These are phyloP conservation scores for Morelia viridis DNA, from an alignment of 2,797 vertebrate species.

Conservation along the genomic window DNA sequence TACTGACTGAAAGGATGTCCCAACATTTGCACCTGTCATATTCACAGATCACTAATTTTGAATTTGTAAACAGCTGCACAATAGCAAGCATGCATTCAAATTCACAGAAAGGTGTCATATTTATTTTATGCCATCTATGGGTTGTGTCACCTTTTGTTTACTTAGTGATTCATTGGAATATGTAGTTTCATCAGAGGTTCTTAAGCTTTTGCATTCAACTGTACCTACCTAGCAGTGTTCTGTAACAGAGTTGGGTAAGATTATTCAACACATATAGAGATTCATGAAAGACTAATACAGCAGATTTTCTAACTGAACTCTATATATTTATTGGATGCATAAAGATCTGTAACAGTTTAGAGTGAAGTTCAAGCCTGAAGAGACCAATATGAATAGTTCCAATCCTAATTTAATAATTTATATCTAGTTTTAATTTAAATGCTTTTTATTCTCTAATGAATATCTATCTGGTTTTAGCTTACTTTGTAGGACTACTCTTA, in stretches of 20 bases:
- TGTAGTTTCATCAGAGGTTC: too few species aligned
- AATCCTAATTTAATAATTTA: neutral
- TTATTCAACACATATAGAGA: neutral
- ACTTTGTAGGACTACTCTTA: neutral
- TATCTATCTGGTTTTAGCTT: neutral
- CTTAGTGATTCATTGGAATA: too few species aligned
- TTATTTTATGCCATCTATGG: too few species aligned
- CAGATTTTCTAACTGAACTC: neutral
- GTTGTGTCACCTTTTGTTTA: too few species aligned
- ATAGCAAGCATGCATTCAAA: too few species aligned
- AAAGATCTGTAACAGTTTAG: neutral
- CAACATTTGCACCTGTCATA: too few species aligned
- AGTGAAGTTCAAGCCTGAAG: neutral
- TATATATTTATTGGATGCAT: neutral
- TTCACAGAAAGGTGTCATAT: too few species aligned
- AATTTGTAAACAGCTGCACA: too few species aligned
- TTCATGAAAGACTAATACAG: neutral
- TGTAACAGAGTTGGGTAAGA: neutral
- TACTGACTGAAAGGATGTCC: too few species aligned
- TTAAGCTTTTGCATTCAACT: too few species aligned
- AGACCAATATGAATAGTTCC: neutral
- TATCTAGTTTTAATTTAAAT: neutral
- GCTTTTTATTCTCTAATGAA: too few species aligned
- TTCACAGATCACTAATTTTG: too few species aligned
- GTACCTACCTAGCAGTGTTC: neutral